Base-by-base conservation (phyloP, 2,888 invertebrate genomes). In the Uropetala carovei region DNA sequence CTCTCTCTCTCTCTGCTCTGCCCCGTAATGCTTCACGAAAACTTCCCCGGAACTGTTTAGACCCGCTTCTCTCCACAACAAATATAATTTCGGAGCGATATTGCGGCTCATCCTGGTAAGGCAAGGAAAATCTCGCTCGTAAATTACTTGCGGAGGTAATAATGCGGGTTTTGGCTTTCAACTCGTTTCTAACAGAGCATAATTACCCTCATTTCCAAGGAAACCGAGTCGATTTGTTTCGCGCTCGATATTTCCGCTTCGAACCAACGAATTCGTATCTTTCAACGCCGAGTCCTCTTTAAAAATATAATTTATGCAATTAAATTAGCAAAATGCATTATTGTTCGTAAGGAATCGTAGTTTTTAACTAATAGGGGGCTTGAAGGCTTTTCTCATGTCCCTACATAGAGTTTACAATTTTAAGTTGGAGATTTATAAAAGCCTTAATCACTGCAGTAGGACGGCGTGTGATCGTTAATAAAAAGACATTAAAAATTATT, bases 201-300 rank as follows among this genome's bases (percentile, higher is more conserved):
- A 75, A 75, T 75, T 75, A 75, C 75, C 75, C 75, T 68, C 43
- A 43, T 68, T 68, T 68, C 68, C 68, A 18, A 43, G 5, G 68
- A 68, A 64, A 68, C n/a, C 68, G 16, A 75, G 75, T 75, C 27
- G 27, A 75, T 27, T n/a, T 22, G 27, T 75, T 75, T 75, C 75
- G 22, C 75, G 22, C 75, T 22, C 75, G 18, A 75, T 75, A 27
- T 27, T 27, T 8, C 27, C 75, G 22, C 75, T 27, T 75, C 4
- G 68, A 68, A 22, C 22, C 13, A 75, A 75, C 22, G 13, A 43
- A 43, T 43, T 1, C 43, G 5, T 43, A 43, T 43, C 43, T 43
- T 43, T 3, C 3, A 43, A 1, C 43, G 43, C 43, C 43, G 43
- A 43, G 43, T 43, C 43, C 1, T 43, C 1, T 43, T 43, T 43